Conservation (phyloP, 2,113 vertebrate genomes). For the Mus pahari region DNA sequence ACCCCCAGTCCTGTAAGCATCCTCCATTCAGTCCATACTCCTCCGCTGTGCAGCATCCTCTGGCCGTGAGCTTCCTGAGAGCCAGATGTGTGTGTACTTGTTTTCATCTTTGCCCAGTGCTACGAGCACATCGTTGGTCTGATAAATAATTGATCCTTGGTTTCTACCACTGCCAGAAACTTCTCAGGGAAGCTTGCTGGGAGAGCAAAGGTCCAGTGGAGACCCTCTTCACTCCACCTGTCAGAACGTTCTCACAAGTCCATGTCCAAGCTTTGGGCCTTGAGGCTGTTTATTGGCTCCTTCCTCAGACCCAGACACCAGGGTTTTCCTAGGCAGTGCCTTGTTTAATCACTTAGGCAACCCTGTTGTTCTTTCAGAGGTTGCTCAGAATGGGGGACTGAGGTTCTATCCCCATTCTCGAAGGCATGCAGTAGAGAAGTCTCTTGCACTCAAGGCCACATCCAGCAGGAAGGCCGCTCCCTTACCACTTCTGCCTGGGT, state of each 20-base stretch:
- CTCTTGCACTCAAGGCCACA: neutral
- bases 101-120: neutral
- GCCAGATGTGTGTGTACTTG: neutral
- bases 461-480: neutral
- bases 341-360: neutral
- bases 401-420: neutral
- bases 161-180: neutral
- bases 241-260: neutral
- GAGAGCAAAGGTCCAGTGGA: neutral
- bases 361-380: neutral
- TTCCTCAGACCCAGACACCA: neutral
- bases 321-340: neutral
- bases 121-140: neutral
- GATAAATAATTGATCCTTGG: slow-evolving; percentile 56
- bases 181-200: neutral
- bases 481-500: neutral
- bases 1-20: neutral
- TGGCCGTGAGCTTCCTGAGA: neutral
- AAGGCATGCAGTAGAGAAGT: neutral
- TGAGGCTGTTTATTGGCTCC: too few relatives aligned
- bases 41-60: accelerated
- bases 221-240: neutral
- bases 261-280: neutral
- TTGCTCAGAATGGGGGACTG: neutral
- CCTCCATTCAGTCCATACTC: accelerated